phyloP scores from a whole-genome alignment of 2,888 invertebrate species.

The Anodontia alba region DNA sequence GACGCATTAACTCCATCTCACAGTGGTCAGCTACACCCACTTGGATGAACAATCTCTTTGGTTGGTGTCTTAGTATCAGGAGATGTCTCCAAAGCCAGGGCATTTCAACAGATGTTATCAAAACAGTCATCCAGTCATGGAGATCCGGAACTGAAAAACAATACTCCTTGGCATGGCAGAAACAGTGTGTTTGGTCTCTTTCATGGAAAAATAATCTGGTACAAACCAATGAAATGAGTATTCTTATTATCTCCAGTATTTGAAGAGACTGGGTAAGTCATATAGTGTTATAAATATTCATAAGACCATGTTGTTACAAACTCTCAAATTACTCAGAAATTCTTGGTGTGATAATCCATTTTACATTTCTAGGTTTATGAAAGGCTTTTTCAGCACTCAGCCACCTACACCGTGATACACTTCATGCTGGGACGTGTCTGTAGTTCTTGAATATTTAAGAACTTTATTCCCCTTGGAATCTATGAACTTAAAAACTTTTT shows the following conservation, averaged over 20 bases:
- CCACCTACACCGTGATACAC: conserved; percentile 27
- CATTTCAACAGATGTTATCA: no score
- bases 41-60: no score
- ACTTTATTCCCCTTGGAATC: neutral
- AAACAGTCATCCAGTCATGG: no score
- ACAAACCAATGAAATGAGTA: conserved; percentile 26
- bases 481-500: conserved; percentile 27
- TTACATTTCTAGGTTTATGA: no score
- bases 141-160: no score
- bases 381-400: neutral
- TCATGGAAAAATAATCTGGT: conserved; percentile 34
- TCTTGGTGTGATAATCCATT: no score
- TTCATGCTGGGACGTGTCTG: conserved; percentile 35
- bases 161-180: no score
- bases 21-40: no score
- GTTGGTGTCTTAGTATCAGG: no score
- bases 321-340: conserved; percentile 30
- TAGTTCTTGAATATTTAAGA: conserved; percentile 21
- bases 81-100: no score
- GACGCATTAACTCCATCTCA: no score
- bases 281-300: conserved; percentile 13
- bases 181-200: conserved; percentile 45
- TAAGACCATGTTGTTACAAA: conserved; percentile 37
- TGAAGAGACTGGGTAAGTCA: neutral
- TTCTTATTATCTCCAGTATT: conserved; percentile 23